Base-by-base conservation (phyloP, 2,888 invertebrate genomes). In the Lathronympha strigana region DNA sequence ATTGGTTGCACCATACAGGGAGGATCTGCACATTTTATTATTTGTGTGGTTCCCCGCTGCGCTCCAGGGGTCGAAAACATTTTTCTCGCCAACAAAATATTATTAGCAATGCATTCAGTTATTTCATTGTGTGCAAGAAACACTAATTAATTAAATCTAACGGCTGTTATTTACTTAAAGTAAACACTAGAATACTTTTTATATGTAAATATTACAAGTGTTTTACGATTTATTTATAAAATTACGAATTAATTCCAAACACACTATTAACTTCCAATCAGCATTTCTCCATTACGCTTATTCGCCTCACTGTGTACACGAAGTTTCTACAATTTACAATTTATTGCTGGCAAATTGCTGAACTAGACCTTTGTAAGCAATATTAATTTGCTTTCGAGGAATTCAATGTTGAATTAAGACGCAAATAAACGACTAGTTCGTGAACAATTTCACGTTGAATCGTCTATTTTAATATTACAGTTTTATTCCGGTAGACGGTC, bases 21-120 rank as follows among this genome's bases (percentile, higher is more conserved):
- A 79, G 77, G 80, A 84, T 80, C 80, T 78, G 83, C 84, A 82
- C 80, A 78, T 81, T 84, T 83, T 81, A 78, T 83, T 84, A 82
- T 75, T 82, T 81, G 79, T 77, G 79, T 77, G 79, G 78, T 76
- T 76, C 81, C 87, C 85, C 76, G 82, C 81, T 73, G 86, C 73
- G 82, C 74, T 73, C 72, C 76, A 82, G 86, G 73, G 73, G 73
- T 81, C 70, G 74, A 17, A 36, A 73, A 71, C 74, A 28, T 67
- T 64, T 68, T 69, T 19, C 19, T 3, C 1, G 19, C 15, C 23
- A 9, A 15, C 1, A 43, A 40, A 19, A 43, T 43, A 43, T 43
- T 43, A n/a, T n/a, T n/a, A n/a, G 15, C 4, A 38, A 38, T 40
- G 15, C 8, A 40, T 6, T 5, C 15, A 43, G 19, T 19, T n/a